Evolutionary conservation across 2,888 invertebrate species (phyloP).

Genomic region (Agrochola litura): DNA sequence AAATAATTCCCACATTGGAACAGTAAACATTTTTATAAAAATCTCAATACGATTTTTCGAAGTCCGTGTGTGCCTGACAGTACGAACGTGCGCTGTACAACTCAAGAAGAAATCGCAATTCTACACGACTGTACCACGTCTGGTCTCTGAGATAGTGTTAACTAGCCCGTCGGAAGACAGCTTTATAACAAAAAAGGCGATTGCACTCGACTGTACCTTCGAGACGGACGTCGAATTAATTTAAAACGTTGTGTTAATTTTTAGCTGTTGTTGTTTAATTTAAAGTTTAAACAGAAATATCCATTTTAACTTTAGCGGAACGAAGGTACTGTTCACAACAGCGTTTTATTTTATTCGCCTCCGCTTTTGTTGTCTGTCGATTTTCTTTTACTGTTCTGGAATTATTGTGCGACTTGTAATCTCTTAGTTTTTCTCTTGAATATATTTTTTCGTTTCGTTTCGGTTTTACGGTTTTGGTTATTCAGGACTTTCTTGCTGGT

Average conservation of each 20-base stretch:
- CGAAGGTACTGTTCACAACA: conserved; percentile 37
- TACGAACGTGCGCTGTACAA: conserved; percentile 37
- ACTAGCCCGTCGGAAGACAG: conserved; percentile 71
- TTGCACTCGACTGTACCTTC: conserved; percentile 74
- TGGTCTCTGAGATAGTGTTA: conserved; percentile 79
- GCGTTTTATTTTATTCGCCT: conserved; percentile 42
- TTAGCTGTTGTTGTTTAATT: conserved; percentile 70
- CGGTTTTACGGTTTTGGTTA: conserved; percentile 26
- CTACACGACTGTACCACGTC: conserved; percentile 67
- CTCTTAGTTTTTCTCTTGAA: conserved; percentile 44
- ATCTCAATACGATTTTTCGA: conserved; percentile 45
- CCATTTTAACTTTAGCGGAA: conserved; percentile 53
- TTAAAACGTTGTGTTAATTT: conserved; percentile 75
- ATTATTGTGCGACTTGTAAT: conserved; percentile 54
- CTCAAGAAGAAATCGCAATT: conserved; percentile 44
- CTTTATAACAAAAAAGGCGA: conserved; percentile 70
- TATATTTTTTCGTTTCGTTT: conserved; percentile 41
- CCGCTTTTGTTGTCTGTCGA: conserved; percentile 40
- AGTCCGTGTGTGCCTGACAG: conserved; percentile 44
- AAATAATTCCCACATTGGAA: conserved; percentile 32
- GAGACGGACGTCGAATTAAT: conserved; percentile 71
- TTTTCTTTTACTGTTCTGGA: conserved; percentile 52
- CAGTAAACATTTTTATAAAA: conserved; percentile 47
- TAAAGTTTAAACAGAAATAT: conserved; percentile 62
- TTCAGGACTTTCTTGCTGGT: conserved; percentile 20